Base-by-base conservation (phyloP, 1,140 invertebrate species). In the Venturia canescens region DNA sequence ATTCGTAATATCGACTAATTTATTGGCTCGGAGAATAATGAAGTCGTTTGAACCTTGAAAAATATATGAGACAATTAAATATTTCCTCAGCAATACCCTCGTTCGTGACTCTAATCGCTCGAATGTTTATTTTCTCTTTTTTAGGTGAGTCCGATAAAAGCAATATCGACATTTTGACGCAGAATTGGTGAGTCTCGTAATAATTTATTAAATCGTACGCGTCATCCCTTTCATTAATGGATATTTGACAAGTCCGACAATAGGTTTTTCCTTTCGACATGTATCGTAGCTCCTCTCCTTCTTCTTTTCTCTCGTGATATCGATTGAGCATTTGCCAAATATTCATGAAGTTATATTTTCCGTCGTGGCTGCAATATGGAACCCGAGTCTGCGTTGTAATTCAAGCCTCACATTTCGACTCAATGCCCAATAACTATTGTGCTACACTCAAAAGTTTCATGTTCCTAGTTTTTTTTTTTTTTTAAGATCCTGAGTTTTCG, bases 261-360 rank as follows among this genome's bases (percentile, higher is more conserved):
- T 27, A 66, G 13, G 21, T 7, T 76, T 31, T 23, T 31, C 63
- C 63, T 29, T 5, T 53, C 11, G 1, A 31, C 18, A n/a, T 27
- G 15, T 26, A 50, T n/a, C n/a, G 21, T 21, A 38, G 48, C 23
- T 38, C n/a, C 21, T 26, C 44, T 27, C 72, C 15, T 50, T 60
- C 18, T 29, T 50, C 15, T 18, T 75, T 75, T 75, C 72, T 75
- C 72, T 31, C 48, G 50, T 16, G 50, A 76, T 76, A 76, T 76
- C 53, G 74, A 76, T 76, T 76, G 63, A 76, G 53, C 53, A 76
- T 76, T 76, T 18, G 74, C 29, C 29, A 76, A n/a, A 76, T 66
- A 66, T 76, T 38, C 44, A 29, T 31, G 57, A 60, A 76, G 63
- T 63, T 34, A 76, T 34, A 76, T 76, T 31, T 23, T 6, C 13